phyloP scores from a whole-genome alignment of 2,888 invertebrate species.

The Apodemia zela region DNA sequence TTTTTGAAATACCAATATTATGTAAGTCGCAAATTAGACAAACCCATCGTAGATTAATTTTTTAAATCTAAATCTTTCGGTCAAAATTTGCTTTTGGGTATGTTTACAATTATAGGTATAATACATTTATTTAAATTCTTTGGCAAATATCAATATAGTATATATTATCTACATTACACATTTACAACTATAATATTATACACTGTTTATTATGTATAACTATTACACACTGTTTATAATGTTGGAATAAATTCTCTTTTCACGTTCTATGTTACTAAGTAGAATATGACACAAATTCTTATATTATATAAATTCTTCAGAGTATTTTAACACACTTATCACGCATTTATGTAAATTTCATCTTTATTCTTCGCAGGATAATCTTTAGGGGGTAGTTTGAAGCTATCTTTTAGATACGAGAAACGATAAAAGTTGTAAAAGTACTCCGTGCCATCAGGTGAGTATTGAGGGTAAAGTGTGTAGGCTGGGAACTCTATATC shows the following conservation, averaged over 20 bases:
- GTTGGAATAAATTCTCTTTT: constrained; percentile 5
- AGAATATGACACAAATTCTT: neutral
- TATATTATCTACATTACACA: constrained; percentile 6
- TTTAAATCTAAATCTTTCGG: too few relatives aligned
- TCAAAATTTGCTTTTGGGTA: too few relatives aligned
- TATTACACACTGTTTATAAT: neutral
- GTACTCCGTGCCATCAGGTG: constrained; percentile 71
- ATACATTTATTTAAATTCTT: neutral
- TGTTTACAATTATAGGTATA: neutral
- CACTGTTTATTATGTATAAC: neutral
- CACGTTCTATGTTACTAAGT: constrained; percentile 1
- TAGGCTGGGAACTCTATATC: constrained; percentile 62
- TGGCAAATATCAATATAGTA: neutral
- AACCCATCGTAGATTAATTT: too few relatives aligned
- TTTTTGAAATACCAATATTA: too few relatives aligned
- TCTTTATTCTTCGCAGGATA: constrained; percentile 56
- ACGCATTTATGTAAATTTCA: constrained; percentile 70
- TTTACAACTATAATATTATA: neutral
- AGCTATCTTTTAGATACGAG: constrained; percentile 63
- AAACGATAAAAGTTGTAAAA: constrained; percentile 74
- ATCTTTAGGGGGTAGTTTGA: constrained; percentile 68
- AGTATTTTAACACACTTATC: constrained; percentile 35
- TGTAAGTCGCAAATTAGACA: too few relatives aligned
- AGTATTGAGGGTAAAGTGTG: constrained; percentile 69
- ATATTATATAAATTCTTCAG: constrained; percentile 5